Base-by-base conservation (phyloP, 2,113 vertebrate species). In the Phrynocephalus versicolor region DNA sequence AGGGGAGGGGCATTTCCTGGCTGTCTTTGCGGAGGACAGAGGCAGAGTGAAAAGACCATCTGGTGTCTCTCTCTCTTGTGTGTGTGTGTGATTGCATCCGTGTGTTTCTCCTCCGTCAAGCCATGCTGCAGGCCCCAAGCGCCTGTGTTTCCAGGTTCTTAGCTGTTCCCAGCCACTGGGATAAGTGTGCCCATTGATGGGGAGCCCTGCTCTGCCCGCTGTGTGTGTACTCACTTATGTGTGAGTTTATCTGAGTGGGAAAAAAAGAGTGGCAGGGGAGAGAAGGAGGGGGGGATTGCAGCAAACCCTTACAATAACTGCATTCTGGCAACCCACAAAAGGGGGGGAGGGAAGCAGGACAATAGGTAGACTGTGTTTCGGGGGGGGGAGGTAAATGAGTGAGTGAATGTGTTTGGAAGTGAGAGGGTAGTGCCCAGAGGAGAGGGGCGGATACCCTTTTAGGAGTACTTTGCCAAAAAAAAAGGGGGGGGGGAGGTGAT, bases 241-340 rank as follows among this genome's bases (percentile, higher is more conserved):
- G 69, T 72, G 39, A 94, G 91, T 95, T 94, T 93, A 94, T 95
- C 93, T 89, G 92, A 77, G 89, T 79, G 45, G 81, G n/a, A 77
- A 62, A 3, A 35, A 51, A 3, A 25, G 33, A 15, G 60, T 33
- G 35, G 14, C 0, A 64, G 3, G 8, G 7, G 16, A 2, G 19
- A 16, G 3, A 16, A n/a, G 3, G 23, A 9, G 19, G 23, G 3
- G 6, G 0, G 25, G 90, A 88, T 39, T 77, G 83, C 86, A 83
- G 89, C 85, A 85, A 90, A 82, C 87, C 81, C 83, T 86, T 60
- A 94, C 93, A 95, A 93, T 92, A 90, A 90, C 79, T 14, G 82
- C 77, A 89, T 93, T 94, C 92, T 93, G 35, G 33, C 2, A 58
- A 75, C 14, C 1, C 35, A 45, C 51, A 78, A 67, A 88, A 75